Percentiles rank a stretch among this genome's conserved stretches.
These are phyloP conservation scores for Manduca sexta DNA, from an alignment of 1,140 invertebrate species.

Conservation along the genomic window DNA sequence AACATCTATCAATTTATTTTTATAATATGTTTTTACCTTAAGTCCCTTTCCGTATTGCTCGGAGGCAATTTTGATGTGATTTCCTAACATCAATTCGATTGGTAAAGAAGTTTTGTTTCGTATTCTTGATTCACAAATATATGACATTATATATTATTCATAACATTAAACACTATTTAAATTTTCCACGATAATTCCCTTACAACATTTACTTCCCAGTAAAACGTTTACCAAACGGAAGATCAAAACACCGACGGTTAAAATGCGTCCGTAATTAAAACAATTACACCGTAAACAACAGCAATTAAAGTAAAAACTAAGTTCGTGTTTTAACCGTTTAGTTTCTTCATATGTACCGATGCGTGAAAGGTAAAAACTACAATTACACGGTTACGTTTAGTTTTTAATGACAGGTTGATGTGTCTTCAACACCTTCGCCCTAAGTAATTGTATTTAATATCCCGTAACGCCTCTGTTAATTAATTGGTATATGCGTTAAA, in stretches of 20 bases:
- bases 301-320: neutral
- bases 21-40: neutral
- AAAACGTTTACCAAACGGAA: too few relatives aligned
- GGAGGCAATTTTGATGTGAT: neutral
- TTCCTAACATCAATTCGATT: neutral
- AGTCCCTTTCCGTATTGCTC: neutral
- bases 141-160: too few relatives aligned
- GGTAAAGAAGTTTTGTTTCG: neutral
- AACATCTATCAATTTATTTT: neutral
- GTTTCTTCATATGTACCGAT: constrained; percentile 16
- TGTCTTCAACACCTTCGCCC: constrained; percentile 28
- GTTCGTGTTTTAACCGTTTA: neutral
- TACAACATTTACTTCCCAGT: too few relatives aligned
- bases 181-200: too few relatives aligned
- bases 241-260: too few relatives aligned
- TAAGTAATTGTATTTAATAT: constrained; percentile 34
- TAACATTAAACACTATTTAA: too few relatives aligned
- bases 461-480: constrained; percentile 21
- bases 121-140: too few relatives aligned
- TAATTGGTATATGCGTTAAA: constrained; percentile 12
- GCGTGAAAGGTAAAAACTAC: constrained; percentile 41
- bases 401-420: constrained; percentile 21
- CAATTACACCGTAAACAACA: neutral
- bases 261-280: constrained; percentile 1
- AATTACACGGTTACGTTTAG: constrained; percentile 30